phyloP scores from a whole-genome alignment of 2,113 vertebrate species.

The Pterocles orientalis region DNA sequence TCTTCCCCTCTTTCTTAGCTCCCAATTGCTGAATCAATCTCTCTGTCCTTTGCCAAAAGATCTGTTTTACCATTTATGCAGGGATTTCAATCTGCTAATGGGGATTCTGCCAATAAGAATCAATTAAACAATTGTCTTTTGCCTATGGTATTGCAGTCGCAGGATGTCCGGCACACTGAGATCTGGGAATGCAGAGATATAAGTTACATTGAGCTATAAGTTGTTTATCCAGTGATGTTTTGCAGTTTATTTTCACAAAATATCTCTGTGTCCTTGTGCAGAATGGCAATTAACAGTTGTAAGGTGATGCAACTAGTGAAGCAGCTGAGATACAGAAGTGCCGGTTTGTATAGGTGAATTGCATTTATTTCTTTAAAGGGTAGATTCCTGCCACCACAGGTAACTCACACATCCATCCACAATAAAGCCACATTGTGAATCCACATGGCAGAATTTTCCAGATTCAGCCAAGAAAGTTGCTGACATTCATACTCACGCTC shows the following conservation, averaged over 20 bases:
- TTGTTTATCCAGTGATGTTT: neutral
- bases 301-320: neutral
- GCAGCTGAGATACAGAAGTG: neutral
- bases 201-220: neutral
- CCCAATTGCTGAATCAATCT: conserved; percentile 44
- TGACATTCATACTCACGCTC: neutral
- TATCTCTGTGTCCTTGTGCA: neutral
- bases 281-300: neutral
- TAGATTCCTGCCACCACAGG: neutral
- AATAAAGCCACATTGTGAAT: neutral
- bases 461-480: neutral
- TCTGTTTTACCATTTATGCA: conserved; percentile 51
- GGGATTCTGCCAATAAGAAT: conserved; percentile 25
- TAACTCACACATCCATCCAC: neutral
- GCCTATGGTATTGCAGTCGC: neutral
- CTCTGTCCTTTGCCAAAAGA: conserved; percentile 25
- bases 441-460: neutral
- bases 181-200: neutral
- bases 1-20: conserved; percentile 12
- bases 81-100: conserved; percentile 9
- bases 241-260: neutral
- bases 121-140: conserved; percentile 29
- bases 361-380: neutral
- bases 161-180: neutral
- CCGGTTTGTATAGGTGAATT: neutral